phyloP scores from a whole-genome alignment of 2,113 vertebrate genomes.

The Osmerus mordax region DNA sequence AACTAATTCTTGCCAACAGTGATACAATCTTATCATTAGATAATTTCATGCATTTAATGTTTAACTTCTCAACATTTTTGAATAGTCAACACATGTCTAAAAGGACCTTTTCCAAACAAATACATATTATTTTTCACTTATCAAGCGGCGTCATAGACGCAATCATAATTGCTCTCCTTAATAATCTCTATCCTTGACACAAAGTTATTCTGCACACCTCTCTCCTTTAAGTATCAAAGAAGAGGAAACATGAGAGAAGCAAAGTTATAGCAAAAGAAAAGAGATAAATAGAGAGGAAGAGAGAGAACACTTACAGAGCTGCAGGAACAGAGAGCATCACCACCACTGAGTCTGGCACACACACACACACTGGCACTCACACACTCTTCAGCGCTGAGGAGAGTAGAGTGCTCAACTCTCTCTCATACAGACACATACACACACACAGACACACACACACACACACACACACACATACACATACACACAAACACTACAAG shows the following conservation, averaged over 20 bases:
- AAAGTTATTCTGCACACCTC: background rate
- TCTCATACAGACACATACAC: slow-evolving; percentile 6
- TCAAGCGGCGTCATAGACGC: too few species aligned
- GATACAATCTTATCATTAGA: too few species aligned
- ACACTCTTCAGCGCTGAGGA: slow-evolving; percentile 26
- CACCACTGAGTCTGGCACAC: slow-evolving; percentile 48
- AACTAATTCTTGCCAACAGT: too few species aligned
- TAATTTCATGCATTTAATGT: too few species aligned
- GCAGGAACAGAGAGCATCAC: slow-evolving; percentile 60
- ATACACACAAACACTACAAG: slow-evolving; percentile 4
- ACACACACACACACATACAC: slow-evolving; percentile 5
- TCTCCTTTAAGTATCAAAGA: background rate
- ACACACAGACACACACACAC: background rate
- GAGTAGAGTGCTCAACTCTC: slow-evolving; percentile 17
- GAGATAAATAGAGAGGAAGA: background rate
- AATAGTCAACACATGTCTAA: too few species aligned
- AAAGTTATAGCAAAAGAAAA: slow-evolving; percentile 10
- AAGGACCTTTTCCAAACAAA: too few species aligned
- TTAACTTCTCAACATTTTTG: too few species aligned
- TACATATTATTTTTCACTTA: too few species aligned
- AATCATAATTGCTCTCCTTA: too few species aligned
- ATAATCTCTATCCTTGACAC: background rate
- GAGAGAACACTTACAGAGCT: slow-evolving; percentile 57
- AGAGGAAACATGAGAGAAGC: background rate
- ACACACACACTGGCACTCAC: slow-evolving; percentile 47